Base-by-base conservation (phyloP, 2,888 invertebrate species). In the Platycheirus rosarum region DNA sequence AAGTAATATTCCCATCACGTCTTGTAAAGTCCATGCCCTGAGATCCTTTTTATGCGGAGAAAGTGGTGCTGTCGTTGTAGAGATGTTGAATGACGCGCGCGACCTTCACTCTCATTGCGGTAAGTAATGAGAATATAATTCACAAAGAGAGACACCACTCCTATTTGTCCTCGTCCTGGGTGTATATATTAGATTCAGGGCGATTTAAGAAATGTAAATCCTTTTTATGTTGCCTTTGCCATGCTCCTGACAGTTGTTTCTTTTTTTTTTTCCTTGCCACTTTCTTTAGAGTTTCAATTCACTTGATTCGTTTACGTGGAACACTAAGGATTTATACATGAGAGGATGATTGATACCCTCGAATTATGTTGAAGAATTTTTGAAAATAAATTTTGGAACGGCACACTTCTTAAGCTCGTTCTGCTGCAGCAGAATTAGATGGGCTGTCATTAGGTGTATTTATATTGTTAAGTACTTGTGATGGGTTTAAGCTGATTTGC, bases 201-300 rank as follows among this genome's bases (percentile, higher is more conserved):
- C 79, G 74, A 79, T 79, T 74, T 74, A 79, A 79, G 74, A 78
- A 79, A 79, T 79, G 79, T 79, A 74, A 79, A 79, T 79, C 79
- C 79, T 74, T 74, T 69, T 60, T 79, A 44, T 49, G 79, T 79
- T 69, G 63, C 57, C 57, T 57, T 79, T 69, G 63, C 57, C 57
- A 51, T 69, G 63, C 63, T 69, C 69, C 42, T 79, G 79, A 79
- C 79, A 74, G 69, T 57, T 69, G 20, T 48, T 20, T 2, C 29
- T 62, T 46, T 42, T 32, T 48, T 20, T 2, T 40, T 62, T 46
- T 42, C 7, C 37, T 23, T 26, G 11, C 55, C 14, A 46, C 62
- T 63, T 65, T 48, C 68, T 74, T 69, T 29, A n/a, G n/a, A 60
- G 63, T 74, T 74, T 69, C 37, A 60, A 69, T 79, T 74, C 69